These are phyloP conservation scores for Hassar affinis DNA, from an alignment of 2,113 vertebrate species.

Conservation along the genomic window DNA sequence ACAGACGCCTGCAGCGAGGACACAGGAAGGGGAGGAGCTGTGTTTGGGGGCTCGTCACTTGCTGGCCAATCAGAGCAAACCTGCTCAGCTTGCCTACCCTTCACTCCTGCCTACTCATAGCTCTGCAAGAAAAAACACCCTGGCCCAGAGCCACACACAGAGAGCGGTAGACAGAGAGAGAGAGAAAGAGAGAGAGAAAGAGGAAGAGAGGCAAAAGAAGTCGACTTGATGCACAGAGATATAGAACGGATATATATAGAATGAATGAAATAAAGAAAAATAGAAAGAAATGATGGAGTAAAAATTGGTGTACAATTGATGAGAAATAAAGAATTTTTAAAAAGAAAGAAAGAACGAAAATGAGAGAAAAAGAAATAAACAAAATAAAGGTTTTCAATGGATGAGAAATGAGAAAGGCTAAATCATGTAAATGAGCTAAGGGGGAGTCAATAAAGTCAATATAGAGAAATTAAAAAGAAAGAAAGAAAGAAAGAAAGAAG, in stretches of 20 bases:
- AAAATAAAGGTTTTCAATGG: background rate
- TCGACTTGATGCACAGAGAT: too few relatives aligned
- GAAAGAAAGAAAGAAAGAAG: background rate
- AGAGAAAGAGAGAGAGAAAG: constrained; percentile 44
- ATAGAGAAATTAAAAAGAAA: constrained; percentile 5
- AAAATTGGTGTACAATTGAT: background rate
- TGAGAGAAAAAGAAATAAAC: background rate
- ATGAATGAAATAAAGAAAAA: constrained; percentile 29
- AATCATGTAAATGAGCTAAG: background rate
- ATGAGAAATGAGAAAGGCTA: background rate
- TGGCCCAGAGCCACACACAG: constrained; percentile 12
- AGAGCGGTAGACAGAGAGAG: background rate
- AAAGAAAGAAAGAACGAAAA: background rate
- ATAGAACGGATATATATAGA: background rate
- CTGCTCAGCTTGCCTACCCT: constrained; percentile 50
- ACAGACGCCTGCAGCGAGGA: constrained; percentile 36
- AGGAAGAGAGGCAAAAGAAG: constrained; percentile 13
- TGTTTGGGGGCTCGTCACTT: constrained; percentile 42
- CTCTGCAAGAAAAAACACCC: constrained; percentile 1
- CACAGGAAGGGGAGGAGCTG: constrained; percentile 59
- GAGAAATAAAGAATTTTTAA: background rate
- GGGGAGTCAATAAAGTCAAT: background rate
- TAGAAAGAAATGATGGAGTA: constrained; percentile 6
- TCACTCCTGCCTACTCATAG: constrained; percentile 11
- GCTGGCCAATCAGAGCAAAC: constrained; percentile 59